Percentiles rank a stretch among this genome's conserved stretches.
phyloP scores from a whole-genome alignment of 2,888 invertebrate species.

The Aproaerema taeniolella region DNA sequence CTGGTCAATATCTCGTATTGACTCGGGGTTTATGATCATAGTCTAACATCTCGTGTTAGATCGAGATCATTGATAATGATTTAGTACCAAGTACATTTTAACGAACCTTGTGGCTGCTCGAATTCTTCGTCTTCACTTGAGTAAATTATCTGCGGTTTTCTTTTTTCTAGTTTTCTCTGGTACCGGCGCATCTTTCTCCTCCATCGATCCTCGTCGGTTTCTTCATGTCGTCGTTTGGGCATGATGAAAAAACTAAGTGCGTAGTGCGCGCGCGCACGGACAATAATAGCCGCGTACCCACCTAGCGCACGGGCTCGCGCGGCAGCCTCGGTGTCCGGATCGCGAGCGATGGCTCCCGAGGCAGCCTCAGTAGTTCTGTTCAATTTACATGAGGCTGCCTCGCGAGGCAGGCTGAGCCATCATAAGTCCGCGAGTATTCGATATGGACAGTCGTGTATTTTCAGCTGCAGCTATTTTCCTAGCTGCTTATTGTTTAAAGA shows the following conservation, averaged over 20 bases:
- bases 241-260: background rate
- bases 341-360: conserved; percentile 15
- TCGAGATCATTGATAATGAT: too few relatives aligned
- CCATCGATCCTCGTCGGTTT: background rate
- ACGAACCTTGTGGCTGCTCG: too few relatives aligned
- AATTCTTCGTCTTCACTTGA: background rate
- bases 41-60: too few relatives aligned
- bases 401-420: conserved; percentile 24
- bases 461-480: background rate
- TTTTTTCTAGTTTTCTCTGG: background rate
- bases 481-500: background rate
- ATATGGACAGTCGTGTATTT: conserved; percentile 22
- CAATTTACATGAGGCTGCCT: conserved; percentile 15
- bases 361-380: conserved; percentile 20
- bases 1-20: too few relatives aligned
- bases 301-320: conserved; percentile 10
- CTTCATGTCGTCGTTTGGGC: background rate
- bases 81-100: too few relatives aligned
- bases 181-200: background rate
- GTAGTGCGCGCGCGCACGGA: background rate
- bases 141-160: background rate
- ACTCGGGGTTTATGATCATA: too few relatives aligned
- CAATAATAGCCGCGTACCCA: conserved; percentile 10
- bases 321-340: too few relatives aligned
- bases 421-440: conserved; percentile 21